Conservation (phyloP, 2,113 vertebrate genomes). For the Pterocles orientalis region DNA sequence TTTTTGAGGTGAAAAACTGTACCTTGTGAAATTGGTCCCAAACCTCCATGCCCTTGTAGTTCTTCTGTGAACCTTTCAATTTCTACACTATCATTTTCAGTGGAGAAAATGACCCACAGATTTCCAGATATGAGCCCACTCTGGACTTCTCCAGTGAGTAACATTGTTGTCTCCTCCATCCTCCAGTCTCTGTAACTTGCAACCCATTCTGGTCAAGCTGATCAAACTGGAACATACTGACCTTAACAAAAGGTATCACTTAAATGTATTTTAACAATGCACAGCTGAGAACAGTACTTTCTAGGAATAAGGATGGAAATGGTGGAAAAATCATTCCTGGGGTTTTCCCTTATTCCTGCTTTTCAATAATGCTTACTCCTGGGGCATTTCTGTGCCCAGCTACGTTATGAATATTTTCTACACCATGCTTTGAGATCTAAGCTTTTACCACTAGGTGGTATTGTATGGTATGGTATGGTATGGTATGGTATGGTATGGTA, state of each 20-base stretch:
- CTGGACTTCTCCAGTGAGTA: neutral
- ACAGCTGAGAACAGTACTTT: neutral
- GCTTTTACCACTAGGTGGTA: neutral
- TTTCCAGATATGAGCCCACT: neutral
- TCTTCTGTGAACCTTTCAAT: neutral
- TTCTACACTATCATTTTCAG: neutral
- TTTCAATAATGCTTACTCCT: rapidly evolving
- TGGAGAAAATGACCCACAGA: neutral
- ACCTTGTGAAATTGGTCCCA: neutral
- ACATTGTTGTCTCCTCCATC: neutral
- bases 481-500: no score
- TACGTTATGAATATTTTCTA: neutral
- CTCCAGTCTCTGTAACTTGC: neutral
- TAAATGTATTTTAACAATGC: neutral
- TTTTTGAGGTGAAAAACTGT: neutral
- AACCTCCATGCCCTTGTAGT: neutral
- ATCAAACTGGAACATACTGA: neutral
- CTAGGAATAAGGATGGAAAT: neutral
- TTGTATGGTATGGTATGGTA: no score
- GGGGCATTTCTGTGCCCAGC: neutral
- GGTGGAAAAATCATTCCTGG: neutral
- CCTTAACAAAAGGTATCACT: neutral
- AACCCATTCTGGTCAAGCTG: neutral
- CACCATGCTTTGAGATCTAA: neutral
- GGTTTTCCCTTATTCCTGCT: neutral